Evolutionary conservation across 2,888 invertebrate species (phyloP).

Genomic region (Drosophila longiperda): DNA sequence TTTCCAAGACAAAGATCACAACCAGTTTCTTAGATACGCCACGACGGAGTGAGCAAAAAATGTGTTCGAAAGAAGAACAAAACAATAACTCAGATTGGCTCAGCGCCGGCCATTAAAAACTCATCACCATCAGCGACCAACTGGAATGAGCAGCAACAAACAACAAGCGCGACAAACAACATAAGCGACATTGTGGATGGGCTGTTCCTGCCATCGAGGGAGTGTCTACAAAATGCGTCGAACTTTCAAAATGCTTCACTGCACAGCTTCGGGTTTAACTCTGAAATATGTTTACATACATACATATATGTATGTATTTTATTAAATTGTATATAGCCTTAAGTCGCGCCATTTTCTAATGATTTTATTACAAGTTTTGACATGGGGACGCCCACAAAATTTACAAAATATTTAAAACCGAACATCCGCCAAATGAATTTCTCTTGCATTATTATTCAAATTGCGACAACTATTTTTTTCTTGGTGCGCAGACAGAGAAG

Average conservation of each 20-base stretch:
- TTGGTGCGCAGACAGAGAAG: slow-evolving; percentile 9
- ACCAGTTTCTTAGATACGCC: slow-evolving; percentile 54
- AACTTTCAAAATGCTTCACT: slow-evolving; percentile 59
- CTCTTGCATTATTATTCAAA: slow-evolving; percentile 70
- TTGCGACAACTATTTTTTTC: slow-evolving; percentile 10
- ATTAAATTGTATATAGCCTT: slow-evolving; percentile 11
- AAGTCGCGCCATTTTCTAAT: slow-evolving; percentile 68
- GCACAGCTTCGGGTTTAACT: slow-evolving; percentile 54
- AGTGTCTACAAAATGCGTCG: slow-evolving; percentile 70
- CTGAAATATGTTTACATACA: not conserved
- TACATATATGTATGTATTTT: not conserved
- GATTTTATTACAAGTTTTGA: slow-evolving; percentile 54
- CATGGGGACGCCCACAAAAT: slow-evolving; percentile 74
- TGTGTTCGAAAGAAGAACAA: slow-evolving; percentile 10
- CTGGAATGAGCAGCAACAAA: slow-evolving; percentile 66
- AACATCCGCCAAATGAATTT: slow-evolving; percentile 69
- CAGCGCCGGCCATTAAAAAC: slow-evolving; percentile 73
- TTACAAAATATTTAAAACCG: slow-evolving; percentile 80
- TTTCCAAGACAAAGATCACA: slow-evolving; percentile 55
- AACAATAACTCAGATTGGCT: slow-evolving; percentile 73
- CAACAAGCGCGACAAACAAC: slow-evolving; percentile 20
- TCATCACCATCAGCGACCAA: slow-evolving; percentile 74
- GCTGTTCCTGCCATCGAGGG: slow-evolving; percentile 56
- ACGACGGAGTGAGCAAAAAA: slow-evolving; percentile 9
- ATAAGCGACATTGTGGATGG: slow-evolving; percentile 34